A percentile compares a stretch with the other conserved stretches of the same genome.
Conservation (phyloP, 2,113 vertebrate genomes). For the Hiodon tergisus region DNA sequence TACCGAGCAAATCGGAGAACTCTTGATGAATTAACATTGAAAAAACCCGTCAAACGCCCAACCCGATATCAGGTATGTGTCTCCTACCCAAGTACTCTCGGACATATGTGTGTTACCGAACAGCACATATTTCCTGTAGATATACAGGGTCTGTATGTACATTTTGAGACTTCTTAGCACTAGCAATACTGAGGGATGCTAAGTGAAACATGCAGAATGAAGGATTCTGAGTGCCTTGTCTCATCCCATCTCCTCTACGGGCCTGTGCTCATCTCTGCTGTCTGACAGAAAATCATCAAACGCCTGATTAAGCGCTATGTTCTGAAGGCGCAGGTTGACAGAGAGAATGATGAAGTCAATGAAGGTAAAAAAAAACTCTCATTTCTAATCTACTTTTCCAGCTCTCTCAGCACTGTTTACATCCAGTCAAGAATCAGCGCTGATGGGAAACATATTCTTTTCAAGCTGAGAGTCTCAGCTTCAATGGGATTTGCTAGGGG, state of each 20-base stretch:
- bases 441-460: too few species aligned
- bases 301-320: slow-evolving; percentile 94
- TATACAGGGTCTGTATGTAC: background rate
- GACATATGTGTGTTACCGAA: background rate
- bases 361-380: slow-evolving; percentile 72
- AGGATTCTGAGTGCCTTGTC: too few species aligned
- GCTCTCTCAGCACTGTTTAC: background rate
- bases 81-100: background rate
- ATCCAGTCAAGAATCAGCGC: too few species aligned
- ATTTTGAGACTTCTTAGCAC: too few species aligned
- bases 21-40: slow-evolving; percentile 72
- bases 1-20: slow-evolving; percentile 69
- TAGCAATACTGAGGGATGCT: too few species aligned
- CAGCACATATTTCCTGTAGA: background rate
- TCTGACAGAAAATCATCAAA: slow-evolving; percentile 91
- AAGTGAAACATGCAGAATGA: too few species aligned
- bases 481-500: too few species aligned
- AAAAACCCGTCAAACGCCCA: slow-evolving; percentile 80
- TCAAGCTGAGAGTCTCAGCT: too few species aligned
- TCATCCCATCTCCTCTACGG: background rate
- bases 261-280: slow-evolving; percentile 33
- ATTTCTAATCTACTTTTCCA: background rate
- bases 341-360: slow-evolving; percentile 94
- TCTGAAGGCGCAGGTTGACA: slow-evolving; percentile 91
- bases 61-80: slow-evolving; percentile 85